Evolutionary conservation across 1,140 invertebrate species (phyloP), one percentile per base, ranked within the genome.

Genomic region (Heliconius nattereri): DNA sequence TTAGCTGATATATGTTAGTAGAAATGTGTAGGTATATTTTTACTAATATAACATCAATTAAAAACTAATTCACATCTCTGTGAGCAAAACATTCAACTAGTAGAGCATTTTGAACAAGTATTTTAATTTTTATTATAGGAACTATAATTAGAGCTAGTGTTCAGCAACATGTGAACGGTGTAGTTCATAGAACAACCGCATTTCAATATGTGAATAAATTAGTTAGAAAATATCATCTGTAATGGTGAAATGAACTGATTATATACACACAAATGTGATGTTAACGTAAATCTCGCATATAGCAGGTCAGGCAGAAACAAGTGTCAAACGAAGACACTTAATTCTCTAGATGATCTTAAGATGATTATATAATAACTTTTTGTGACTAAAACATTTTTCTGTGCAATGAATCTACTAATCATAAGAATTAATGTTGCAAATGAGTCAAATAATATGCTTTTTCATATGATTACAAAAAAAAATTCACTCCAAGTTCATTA

Each of bases 131-230:
- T 29, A 78, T 54, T 40, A 78, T 73, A 78, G 76, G 76, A 78
- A 78, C 76, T 78, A 78, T 78, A 32, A n/a, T 78, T 73, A 78
- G 26, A 78, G 54, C 71, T 73, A 78, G 16, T 66, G 8, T 73
- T 23, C 37, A 45, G 71, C 76, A 73, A 72, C 37, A 3, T 73
- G 71, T 78, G 49, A 71, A 60, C 20, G 23, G 20, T 32, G 23
- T 54, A 57, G 29, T 32, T 66, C 23, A 13, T 66, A 9, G 60
- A 66, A 66, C 60, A 66, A 66, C 13, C 60, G 26, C 26, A 66
- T 29, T 29, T 66, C 23, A 66, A 66, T 66, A 29, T 16, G 26
- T 66, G 9, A 29, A 16, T 66, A 29, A 16, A 66, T 29, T 66
- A 29, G 29, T 29, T 66, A 66, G 8, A 66, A 66, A 66, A 60